phyloP scores from a whole-genome alignment of 1,140 invertebrate species.

The Dreissena polymorpha region DNA sequence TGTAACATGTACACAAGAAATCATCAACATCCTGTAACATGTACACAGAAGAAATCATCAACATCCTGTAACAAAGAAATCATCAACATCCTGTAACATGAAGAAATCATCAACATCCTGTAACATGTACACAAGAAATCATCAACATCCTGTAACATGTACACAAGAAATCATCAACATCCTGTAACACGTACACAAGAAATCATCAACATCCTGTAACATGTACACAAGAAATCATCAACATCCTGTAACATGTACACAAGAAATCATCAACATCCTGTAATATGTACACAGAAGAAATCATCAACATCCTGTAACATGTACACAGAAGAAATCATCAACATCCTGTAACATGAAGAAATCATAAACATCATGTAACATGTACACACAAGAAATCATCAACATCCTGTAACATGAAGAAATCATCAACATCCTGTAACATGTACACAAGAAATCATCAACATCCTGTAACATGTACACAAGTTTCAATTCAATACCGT shows the following conservation, averaged over 20 bases:
- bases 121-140: slow-evolving; percentile 93
- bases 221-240: slow-evolving; percentile 98
- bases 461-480: slow-evolving; percentile 88
- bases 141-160: slow-evolving; percentile 90
- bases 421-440: slow-evolving; percentile 95
- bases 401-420: slow-evolving; percentile 92
- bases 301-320: slow-evolving; percentile 93
- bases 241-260: slow-evolving; percentile 88
- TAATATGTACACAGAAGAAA: slow-evolving; percentile 89
- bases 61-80: too few relatives aligned
- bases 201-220: slow-evolving; percentile 95
- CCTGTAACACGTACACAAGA: slow-evolving; percentile 88
- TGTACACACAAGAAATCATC: slow-evolving; percentile 99
- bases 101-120: slow-evolving; percentile 99
- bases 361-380: slow-evolving; percentile 93
- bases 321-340: slow-evolving; percentile 99
- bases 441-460: slow-evolving; percentile 98
- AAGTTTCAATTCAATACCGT: slow-evolving; percentile 98
- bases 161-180: slow-evolving; percentile 99
- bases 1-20: slow-evolving; percentile 89
- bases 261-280: slow-evolving; percentile 99
- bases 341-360: slow-evolving; percentile 94
- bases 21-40: slow-evolving; percentile 93
- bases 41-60: too few relatives aligned
- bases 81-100: slow-evolving; percentile 91